A percentile compares a stretch with the other conserved stretches of the same genome.
Evolutionary conservation across 2,797 vertebrate genomes (phyloP).

Genomic region (Sebastes reedi): DNA sequence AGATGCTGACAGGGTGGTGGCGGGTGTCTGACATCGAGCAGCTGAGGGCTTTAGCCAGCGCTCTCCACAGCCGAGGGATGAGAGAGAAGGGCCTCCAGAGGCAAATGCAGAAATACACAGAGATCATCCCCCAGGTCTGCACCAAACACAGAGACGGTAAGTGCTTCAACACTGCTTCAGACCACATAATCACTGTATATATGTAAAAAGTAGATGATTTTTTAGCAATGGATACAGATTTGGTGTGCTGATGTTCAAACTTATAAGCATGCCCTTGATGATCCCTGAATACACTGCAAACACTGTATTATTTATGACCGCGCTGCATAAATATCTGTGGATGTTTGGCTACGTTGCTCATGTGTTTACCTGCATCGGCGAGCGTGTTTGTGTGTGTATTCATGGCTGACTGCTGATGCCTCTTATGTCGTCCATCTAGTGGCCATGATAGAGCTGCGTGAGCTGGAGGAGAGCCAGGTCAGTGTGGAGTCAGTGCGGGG

Average conservation of each 20-base stretch:
- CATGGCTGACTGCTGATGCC: not conserved
- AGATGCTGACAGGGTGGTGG: constrained; percentile 97
- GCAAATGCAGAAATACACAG: constrained; percentile 97
- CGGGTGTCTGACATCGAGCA: constrained; percentile 94
- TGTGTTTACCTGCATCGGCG: not conserved
- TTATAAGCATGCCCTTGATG: not conserved
- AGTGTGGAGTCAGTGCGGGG: constrained; percentile 94
- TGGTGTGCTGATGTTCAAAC: not conserved
- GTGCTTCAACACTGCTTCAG: constrained; percentile 32
- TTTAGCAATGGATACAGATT: not conserved
- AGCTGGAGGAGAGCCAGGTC: constrained; percentile 96
- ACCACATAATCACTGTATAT: not conserved
- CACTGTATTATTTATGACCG: constrained; percentile 10
- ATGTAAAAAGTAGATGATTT: not conserved
- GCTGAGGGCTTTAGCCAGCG: constrained; percentile 88
- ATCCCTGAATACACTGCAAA: constrained; percentile 1
- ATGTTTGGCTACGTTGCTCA: not conserved
- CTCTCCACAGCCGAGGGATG: constrained; percentile 93
- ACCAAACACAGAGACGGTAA: constrained; percentile 94
- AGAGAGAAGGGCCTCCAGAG: constrained; percentile 96
- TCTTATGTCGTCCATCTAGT: constrained; percentile 73
- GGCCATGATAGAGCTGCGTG: constrained; percentile 93
- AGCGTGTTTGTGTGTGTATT: not conserved
- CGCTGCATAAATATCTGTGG: not conserved
- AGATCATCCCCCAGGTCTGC: constrained; percentile 96